phyloP scores from a whole-genome alignment of 2,797 vertebrate genomes.

The Enteromius afrohamiltoni region DNA sequence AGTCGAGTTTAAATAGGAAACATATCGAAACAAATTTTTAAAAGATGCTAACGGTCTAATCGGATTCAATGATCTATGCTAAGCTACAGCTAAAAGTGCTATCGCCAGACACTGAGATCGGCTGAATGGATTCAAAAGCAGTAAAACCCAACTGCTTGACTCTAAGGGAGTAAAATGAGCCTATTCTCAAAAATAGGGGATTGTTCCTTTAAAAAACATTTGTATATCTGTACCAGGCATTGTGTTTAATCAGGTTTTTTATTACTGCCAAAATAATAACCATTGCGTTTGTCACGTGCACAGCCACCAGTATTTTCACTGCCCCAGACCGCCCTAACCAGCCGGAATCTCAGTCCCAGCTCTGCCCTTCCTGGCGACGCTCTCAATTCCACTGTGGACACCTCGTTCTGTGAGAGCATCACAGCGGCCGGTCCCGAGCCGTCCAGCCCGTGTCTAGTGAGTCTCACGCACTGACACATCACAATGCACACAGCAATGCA shows the following conservation, averaged over 20 bases:
- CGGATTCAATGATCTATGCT: too few relatives aligned
- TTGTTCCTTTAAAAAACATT: neutral
- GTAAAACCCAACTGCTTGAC: too few relatives aligned
- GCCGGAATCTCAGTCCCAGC: conserved; percentile 85
- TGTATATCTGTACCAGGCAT: neutral
- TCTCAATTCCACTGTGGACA: conserved; percentile 87
- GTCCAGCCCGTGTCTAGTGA: conserved; percentile 79
- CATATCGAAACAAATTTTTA: too few relatives aligned
- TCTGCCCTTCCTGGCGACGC: conserved; percentile 90
- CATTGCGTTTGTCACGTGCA: conserved; percentile 33
- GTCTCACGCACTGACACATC: conserved; percentile 72
- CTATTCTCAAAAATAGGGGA: too few relatives aligned
- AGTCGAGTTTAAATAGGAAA: too few relatives aligned
- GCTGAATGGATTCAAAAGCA: too few relatives aligned
- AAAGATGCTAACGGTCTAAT: too few relatives aligned
- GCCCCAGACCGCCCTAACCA: conserved; percentile 84
- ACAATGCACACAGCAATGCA: neutral
- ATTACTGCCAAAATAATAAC: neutral
- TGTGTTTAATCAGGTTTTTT: neutral
- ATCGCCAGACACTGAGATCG: too few relatives aligned
- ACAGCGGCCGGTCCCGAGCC: conserved; percentile 71
- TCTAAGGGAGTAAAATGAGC: too few relatives aligned
- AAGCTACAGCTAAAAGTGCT: too few relatives aligned
- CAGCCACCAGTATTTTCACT: conserved; percentile 81
- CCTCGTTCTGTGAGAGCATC: conserved; percentile 78